A percentile compares a stretch with the other conserved stretches of the same genome.
Evolutionary conservation across 2,113 vertebrate species (phyloP).

Genomic region (Tympanuchus pallidicinctus): DNA sequence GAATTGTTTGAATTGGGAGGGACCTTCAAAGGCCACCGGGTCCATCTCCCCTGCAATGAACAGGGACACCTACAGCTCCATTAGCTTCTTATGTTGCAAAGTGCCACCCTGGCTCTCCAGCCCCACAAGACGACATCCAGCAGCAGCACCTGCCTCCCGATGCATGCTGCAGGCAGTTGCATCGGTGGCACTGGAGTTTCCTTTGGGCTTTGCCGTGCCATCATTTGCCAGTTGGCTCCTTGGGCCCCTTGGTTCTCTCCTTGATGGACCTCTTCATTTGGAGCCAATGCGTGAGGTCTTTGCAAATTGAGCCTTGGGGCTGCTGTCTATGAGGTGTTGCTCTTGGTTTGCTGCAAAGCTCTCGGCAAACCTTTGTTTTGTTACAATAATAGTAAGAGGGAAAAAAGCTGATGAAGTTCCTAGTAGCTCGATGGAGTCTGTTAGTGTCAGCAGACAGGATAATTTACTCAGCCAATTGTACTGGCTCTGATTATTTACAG

Average conservation of each 20-base stretch:
- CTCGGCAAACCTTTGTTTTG: slow-evolving; percentile 6
- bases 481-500: slow-evolving; percentile 51
- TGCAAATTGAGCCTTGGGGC: neutral
- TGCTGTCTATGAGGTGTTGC: neutral
- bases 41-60: too few relatives aligned
- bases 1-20: too few relatives aligned
- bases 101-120: neutral
- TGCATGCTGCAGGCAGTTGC: slow-evolving; percentile 14
- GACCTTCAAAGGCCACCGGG: too few relatives aligned
- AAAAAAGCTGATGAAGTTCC: neutral
- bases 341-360: neutral
- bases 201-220: slow-evolving; percentile 45
- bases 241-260: slow-evolving; percentile 23
- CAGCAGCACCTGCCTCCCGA: slow-evolving; percentile 67
- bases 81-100: neutral
- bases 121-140: neutral
- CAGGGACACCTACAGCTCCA: neutral
- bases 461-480: slow-evolving; percentile 46
- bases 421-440: neutral
- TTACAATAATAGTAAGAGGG: neutral
- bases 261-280: slow-evolving; percentile 26
- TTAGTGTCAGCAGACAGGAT: slow-evolving; percentile 36
- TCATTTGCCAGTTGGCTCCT: slow-evolving; percentile 58
- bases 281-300: neutral
- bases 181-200: slow-evolving; percentile 48